These are phyloP conservation scores for Lemur catta DNA, from an alignment of 2,797 vertebrate genomes.

Conservation along the genomic window DNA sequence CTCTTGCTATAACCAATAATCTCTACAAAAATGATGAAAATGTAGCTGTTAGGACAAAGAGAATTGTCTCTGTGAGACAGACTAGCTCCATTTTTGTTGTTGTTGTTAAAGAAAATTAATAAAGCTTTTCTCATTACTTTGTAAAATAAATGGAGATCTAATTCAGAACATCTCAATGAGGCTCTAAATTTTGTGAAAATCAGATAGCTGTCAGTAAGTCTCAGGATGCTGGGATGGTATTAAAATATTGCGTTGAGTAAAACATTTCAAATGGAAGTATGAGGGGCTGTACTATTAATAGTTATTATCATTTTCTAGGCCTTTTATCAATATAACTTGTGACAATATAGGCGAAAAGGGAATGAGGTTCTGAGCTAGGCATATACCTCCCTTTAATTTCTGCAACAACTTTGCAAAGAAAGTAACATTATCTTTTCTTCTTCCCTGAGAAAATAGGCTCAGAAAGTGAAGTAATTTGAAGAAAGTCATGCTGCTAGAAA, in stretches of 20 bases:
- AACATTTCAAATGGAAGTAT: not conserved
- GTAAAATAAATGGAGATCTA: not conserved
- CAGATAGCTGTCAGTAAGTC: not conserved
- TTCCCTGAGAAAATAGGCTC: not conserved
- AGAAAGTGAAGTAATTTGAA: not conserved
- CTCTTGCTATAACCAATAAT: not conserved
- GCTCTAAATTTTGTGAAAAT: constrained; percentile 39
- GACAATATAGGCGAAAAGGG: not conserved
- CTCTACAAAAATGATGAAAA: constrained; percentile 34
- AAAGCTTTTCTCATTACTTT: not conserved
- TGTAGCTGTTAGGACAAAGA: not conserved
- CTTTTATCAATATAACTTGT: not conserved
- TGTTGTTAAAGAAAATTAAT: not conserved
- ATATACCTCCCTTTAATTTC: not conserved
- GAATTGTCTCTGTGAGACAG: not conserved
- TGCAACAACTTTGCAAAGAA: not conserved
- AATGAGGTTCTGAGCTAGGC: not conserved
- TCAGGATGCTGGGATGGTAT: not conserved
- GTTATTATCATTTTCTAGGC: not conserved
- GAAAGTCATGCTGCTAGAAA: not conserved
- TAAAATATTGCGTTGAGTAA: not conserved
- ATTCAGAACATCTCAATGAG: not conserved
- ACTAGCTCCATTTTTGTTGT: not conserved
- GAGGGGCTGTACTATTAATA: not conserved
- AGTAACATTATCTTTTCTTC: not conserved